Base-by-base conservation (phyloP, 1,140 invertebrate genomes). In the Temnothorax longispinosus region DNA sequence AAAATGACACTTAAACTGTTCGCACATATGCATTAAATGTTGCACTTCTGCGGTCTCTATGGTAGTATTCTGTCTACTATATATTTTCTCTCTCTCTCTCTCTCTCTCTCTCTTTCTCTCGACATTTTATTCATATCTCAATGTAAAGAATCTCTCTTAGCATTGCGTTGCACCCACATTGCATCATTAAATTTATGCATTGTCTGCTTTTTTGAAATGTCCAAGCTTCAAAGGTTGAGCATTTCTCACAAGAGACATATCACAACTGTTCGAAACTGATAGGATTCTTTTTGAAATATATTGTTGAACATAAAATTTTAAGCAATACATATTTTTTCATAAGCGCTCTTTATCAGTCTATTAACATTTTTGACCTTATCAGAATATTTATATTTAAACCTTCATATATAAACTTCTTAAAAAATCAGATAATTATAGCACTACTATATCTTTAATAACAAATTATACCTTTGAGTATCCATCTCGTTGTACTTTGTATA, bases 1-100 rank as follows among this genome's bases (percentile, higher is more conserved):
- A 82, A 90, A 72, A 90, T 90, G 60, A 18, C 85, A 60, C 76
- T 60, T 77, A 76, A 54, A 86, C 65, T 67, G 54, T 76, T 78
- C 75, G 11, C 84, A 82, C 85, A 62, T 77, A 90, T 65, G 47
- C 11, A 64, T 65, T 41, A 77, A 85, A 85, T n/a, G 5, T 47
- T n/a, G 3, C 7, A 6, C 38, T 41, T 56, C 15, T 5, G 13
- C n/a, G 21, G 10, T 27, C 35, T 44, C n/a, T 2, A 35, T 6
- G 6, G 44, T 13, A 54, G 0, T 15, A 0, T 32, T 41, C 13
- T 4, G 3, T 52, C 50, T 52, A 21, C 21, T 21, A 21, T 21
- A 21, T 21, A 21, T 21, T 21, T 1, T 44, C 4, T 56, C 10
- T 75, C 32, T 74, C 32, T 54, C 18, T 50, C 6, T 56, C 32